Evolutionary conservation across 2,113 vertebrate genomes (phyloP).

Genomic region (Odocoileus virginianus): DNA sequence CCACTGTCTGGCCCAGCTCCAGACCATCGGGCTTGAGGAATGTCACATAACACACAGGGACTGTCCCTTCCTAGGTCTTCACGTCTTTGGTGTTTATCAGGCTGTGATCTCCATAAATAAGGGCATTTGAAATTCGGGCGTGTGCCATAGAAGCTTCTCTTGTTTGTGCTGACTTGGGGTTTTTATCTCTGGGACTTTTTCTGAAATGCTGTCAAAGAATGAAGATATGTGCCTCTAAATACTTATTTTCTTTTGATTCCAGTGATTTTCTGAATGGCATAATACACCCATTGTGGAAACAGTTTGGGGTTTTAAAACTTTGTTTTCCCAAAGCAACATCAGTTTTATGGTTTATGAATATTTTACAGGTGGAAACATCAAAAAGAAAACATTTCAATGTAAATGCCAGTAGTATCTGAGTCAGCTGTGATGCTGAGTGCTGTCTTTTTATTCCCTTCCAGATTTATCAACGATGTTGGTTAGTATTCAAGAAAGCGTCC

Average conservation of each 20-base stretch:
- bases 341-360: neutral
- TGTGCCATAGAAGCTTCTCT: neutral
- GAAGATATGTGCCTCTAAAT: neutral
- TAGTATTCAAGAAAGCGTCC: slow-evolving; percentile 89
- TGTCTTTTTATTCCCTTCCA: slow-evolving; percentile 72
- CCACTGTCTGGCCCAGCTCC: neutral
- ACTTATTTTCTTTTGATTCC: neutral
- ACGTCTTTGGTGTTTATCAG: neutral
- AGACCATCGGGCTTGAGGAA: neutral
- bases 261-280: neutral
- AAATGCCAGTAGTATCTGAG: neutral
- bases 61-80: neutral
- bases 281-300: neutral
- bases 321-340: slow-evolving; percentile 25
- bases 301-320: neutral
- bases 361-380: neutral
- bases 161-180: neutral
- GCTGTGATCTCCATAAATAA: neutral
- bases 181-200: neutral
- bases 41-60: accelerated
- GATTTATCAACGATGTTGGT: slow-evolving; percentile 90
- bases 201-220: neutral
- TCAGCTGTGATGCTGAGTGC: neutral
- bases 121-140: neutral
- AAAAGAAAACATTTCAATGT: neutral